Conservation (phyloP, 2,113 vertebrate species). For the Myotis yumanensis region DNA sequence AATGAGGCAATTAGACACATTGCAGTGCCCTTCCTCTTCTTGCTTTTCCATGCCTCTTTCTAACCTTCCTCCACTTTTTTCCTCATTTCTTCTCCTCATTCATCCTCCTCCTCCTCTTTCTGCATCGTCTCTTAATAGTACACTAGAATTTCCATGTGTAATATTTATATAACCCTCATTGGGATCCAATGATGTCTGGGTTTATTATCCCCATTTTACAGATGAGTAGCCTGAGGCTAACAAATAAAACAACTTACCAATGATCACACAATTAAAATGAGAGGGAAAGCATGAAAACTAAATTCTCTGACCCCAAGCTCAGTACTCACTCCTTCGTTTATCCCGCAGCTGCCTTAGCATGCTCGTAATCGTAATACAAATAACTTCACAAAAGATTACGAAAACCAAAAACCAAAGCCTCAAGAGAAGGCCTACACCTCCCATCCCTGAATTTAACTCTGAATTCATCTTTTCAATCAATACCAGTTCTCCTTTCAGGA, state of each 20-base stretch:
- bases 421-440: neutral
- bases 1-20: fast-evolving
- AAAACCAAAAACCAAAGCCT: neutral
- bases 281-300: neutral
- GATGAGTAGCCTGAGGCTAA: neutral
- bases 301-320: neutral
- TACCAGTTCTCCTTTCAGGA: neutral
- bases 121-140: neutral
- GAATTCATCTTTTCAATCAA: conserved; percentile 52
- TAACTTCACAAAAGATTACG: neutral
- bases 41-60: neutral
- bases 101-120: neutral
- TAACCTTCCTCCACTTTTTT: neutral
- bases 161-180: neutral
- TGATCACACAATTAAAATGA: neutral
- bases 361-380: neutral
- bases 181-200: neutral
- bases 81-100: neutral
- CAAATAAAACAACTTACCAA: neutral
- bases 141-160: neutral
- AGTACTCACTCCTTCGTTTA: neutral
- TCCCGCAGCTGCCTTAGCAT: neutral
- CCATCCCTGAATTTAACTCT: neutral
- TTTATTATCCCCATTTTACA: neutral
- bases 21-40: neutral